These are phyloP conservation scores for Perccottus glenii DNA, from an alignment of 2,113 vertebrate genomes.

Conservation along the genomic window DNA sequence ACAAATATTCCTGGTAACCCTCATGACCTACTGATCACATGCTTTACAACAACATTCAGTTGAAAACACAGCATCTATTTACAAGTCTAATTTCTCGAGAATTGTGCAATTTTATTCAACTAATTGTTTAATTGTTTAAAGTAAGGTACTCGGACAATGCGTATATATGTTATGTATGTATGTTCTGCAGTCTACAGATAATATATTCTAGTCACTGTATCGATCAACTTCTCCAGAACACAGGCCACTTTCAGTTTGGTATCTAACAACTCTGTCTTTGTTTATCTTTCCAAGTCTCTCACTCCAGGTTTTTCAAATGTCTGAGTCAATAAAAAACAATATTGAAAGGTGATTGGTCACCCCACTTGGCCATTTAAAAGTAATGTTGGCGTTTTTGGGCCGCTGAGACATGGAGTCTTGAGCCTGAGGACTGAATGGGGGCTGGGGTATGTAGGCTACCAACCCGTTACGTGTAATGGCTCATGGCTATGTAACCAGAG, in stretches of 20 bases:
- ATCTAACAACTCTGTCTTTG: slow-evolving; percentile 23
- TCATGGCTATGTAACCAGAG: slow-evolving; percentile 57
- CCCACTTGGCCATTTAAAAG: slow-evolving; percentile 39
- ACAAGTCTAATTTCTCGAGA: too few species aligned
- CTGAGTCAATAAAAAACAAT: slow-evolving; percentile 52
- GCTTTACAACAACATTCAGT: too few species aligned
- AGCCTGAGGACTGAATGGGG: slow-evolving; percentile 10
- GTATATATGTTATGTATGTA: not conserved
- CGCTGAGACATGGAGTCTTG: slow-evolving; percentile 23
- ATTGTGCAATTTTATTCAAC: too few species aligned
- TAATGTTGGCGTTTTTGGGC: slow-evolving; percentile 23
- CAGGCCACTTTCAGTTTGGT: slow-evolving; percentile 5
- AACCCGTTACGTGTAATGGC: slow-evolving; percentile 42
- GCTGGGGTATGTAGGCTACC: slow-evolving; percentile 34
- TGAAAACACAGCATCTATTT: too few species aligned
- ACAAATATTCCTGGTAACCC: too few species aligned
- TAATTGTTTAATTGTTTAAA: too few species aligned
- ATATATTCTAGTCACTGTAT: not conserved
- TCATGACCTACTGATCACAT: too few species aligned
- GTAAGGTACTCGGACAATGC: too few species aligned
- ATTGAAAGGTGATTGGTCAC: slow-evolving; percentile 20
- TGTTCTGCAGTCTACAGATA: not conserved
- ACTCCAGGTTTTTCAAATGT: slow-evolving; percentile 25
- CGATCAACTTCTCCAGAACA: slow-evolving; percentile 25
- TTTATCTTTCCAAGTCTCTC: slow-evolving; percentile 32